A percentile compares a stretch with the other conserved stretches of the same genome.
These are phyloP conservation scores for Cotesia typhae DNA, from an alignment of 1,140 invertebrate species.

Conservation along the genomic window DNA sequence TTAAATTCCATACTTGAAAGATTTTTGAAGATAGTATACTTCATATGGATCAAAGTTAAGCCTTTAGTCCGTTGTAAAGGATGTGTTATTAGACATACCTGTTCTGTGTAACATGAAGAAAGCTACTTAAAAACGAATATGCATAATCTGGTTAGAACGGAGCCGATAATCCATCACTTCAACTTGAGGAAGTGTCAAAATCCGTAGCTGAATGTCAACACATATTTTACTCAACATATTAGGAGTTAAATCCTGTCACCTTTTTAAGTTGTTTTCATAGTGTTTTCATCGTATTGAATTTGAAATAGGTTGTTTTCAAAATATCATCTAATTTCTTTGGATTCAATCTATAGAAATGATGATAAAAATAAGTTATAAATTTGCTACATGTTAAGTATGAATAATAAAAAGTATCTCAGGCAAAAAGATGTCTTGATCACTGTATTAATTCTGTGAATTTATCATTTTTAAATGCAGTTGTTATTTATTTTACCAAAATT, in stretches of 20 bases:
- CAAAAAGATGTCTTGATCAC: too few species aligned
- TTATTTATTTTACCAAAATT: too few species aligned
- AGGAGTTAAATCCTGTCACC: background rate
- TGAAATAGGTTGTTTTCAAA: background rate
- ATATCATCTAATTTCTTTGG: too few species aligned
- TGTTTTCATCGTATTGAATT: background rate
- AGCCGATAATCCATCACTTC: background rate
- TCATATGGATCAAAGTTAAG: background rate
- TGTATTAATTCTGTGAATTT: too few species aligned
- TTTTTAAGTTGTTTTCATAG: background rate
- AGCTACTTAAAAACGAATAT: background rate
- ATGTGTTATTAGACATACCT: background rate
- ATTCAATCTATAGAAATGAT: too few species aligned
- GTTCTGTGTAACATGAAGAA: background rate
- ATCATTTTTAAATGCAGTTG: too few species aligned
- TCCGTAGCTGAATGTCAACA: background rate
- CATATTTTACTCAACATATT: background rate
- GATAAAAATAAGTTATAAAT: too few species aligned
- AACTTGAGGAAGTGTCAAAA: background rate
- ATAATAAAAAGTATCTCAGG: too few species aligned
- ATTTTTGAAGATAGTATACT: constrained; percentile 43
- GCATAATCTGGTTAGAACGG: background rate
- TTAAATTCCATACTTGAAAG: constrained; percentile 50
- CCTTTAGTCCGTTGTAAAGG: background rate
- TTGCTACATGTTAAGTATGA: too few species aligned